Percentiles rank a stretch among this genome's conserved stretches.
Conservation (phyloP, 2,113 vertebrate species). For the Pterocles burchelli region DNA sequence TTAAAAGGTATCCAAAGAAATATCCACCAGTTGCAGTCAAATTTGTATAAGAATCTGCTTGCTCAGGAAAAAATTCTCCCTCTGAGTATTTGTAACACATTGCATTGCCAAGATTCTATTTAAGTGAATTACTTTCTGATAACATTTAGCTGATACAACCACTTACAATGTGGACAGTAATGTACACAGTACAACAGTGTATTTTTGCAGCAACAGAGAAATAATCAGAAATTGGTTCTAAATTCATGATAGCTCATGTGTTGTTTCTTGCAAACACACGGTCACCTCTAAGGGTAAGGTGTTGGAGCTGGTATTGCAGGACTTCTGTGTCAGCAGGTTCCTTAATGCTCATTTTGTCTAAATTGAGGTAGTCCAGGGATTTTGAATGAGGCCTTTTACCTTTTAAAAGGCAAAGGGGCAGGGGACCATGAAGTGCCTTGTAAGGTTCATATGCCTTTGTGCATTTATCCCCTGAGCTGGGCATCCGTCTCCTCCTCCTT, state of each 20-base stretch:
- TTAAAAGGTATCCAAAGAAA: constrained; percentile 50
- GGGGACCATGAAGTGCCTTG: constrained; percentile 82
- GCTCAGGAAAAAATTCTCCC: neutral
- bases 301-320: constrained; percentile 94
- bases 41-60: constrained; percentile 49
- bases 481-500: constrained; percentile 87
- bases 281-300: constrained; percentile 91
- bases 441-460: constrained; percentile 83
- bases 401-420: constrained; percentile 92
- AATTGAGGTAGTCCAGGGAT: constrained; percentile 98
- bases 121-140: constrained; percentile 39
- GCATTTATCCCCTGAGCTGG: constrained; percentile 92
- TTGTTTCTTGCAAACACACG: constrained; percentile 89
- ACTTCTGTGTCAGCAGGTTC: constrained; percentile 95
- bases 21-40: neutral
- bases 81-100: neutral
- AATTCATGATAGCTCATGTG: constrained; percentile 75
- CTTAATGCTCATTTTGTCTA: constrained; percentile 93
- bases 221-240: constrained; percentile 6
- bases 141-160: constrained; percentile 65
- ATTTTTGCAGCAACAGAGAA: constrained; percentile 53
- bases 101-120: constrained; percentile 19
- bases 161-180: constrained; percentile 49
- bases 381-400: constrained; percentile 91
- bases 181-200: constrained; percentile 39